Evolutionary conservation across 2,888 invertebrate genomes (phyloP), one percentile per base, ranked within the genome.

Genomic region (Protodeltote pygarga): DNA sequence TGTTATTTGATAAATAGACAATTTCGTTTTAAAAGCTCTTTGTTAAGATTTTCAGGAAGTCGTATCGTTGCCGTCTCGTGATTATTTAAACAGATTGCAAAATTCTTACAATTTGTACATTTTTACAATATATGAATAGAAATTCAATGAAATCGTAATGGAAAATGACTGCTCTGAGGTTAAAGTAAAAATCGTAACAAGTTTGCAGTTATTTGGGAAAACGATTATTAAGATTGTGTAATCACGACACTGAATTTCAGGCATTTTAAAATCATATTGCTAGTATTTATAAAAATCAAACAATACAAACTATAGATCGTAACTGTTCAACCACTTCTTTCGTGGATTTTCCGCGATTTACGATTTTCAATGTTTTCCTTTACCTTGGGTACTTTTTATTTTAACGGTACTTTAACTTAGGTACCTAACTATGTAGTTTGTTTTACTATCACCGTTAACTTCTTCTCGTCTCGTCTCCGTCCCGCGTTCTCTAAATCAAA

Each of bases 161-260:
- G 42, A 34, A 41, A 13, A 23, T 49, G 41, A 35, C 42, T 52
- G 23, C 42, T 35, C 14, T 32, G 13, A 11, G 14, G 27, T 32
- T 42, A 16, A 14, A 35, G 19, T 41, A 32, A 31, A 6, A 60
- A 24, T 45, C 35, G 35, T 37, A 35, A 32, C 45, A 10, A 53
- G 35, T 53, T 53, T 54, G 61, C 54, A 19, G 54, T 61, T 44
- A 61, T 44, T 21, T 11, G 42, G 42, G 21, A 35, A 44, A 54
- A 28, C 8, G 19, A 42, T 21, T 35, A 32, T 32, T 15, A 50
- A 52, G 10, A n/a, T n/a, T n/a, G n/a, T n/a, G n/a, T n/a, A n/a
- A n/a, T n/a, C n/a, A n/a, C n/a, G n/a, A n/a, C n/a, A n/a, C n/a
- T n/a, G n/a, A n/a, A n/a, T n/a, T n/a, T n/a, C n/a, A n/a, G n/a